Conservation (phyloP, 2,113 vertebrate species). For the Miniopterus natalensis region DNA sequence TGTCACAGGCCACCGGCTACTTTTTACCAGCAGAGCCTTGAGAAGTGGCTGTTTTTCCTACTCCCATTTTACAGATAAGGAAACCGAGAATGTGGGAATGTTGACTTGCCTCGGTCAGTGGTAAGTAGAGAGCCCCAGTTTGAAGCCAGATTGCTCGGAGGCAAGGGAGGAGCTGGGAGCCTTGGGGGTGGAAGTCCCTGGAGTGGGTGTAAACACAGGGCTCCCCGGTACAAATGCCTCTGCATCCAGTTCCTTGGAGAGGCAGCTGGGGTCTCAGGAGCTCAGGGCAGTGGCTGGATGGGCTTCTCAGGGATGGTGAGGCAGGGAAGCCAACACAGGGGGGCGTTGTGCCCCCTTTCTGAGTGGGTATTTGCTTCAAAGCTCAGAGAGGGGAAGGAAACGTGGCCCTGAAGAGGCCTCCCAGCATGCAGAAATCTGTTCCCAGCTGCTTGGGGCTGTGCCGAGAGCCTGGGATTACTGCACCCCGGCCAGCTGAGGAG, state of each 20-base stretch:
- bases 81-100: neutral
- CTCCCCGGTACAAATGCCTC: neutral
- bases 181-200: neutral
- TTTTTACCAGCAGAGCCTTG: neutral
- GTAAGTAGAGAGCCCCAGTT: fast-evolving
- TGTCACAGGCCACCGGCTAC: neutral
- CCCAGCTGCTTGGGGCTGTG: conserved; percentile 84
- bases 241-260: neutral
- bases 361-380: neutral
- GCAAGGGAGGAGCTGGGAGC: fast-evolving
- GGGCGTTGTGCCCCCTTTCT: neutral
- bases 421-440: conserved; percentile 51
- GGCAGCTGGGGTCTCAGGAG: neutral
- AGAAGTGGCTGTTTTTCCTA: neutral
- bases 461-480: conserved; percentile 73
- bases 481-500: conserved; percentile 32
- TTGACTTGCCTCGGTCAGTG: too few relatives aligned
- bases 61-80: neutral
- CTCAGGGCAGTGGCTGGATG: neutral
- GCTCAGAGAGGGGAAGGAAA: neutral
- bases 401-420: neutral
- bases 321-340: neutral
- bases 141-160: neutral
- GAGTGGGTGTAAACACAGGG: fast-evolving
- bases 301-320: neutral